phyloP scores from a whole-genome alignment of 2,888 invertebrate species.

The Tachina lurida region DNA sequence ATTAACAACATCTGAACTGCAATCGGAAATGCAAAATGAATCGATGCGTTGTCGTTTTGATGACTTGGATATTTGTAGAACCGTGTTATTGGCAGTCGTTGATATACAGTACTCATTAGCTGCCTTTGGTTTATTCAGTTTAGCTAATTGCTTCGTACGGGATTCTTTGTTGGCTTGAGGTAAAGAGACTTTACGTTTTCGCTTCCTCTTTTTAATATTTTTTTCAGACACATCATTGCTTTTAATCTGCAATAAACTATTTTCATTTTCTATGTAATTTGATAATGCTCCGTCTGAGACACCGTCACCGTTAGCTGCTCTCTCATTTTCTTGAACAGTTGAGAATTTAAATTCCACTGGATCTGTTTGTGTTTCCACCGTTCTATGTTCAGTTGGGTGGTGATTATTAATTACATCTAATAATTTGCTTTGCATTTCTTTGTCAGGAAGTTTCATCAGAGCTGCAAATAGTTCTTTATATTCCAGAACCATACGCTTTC shows the following conservation, averaged over 20 bases:
- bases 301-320: background rate
- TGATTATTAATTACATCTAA: slow-evolving; percentile 79
- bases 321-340: background rate
- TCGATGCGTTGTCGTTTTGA: slow-evolving; percentile 32
- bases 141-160: slow-evolving; percentile 73
- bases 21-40: slow-evolving; percentile 43
- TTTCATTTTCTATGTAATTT: background rate
- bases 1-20: slow-evolving; percentile 42
- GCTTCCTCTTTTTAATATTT: slow-evolving; percentile 61
- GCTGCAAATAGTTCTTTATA: slow-evolving; percentile 78
- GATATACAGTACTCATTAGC: background rate
- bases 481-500: slow-evolving; percentile 75
- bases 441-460: slow-evolving; percentile 78
- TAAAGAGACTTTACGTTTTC: slow-evolving; percentile 77
- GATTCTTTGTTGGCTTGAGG: slow-evolving; percentile 79
- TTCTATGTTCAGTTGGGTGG: slow-evolving; percentile 7
- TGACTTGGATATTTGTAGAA: background rate
- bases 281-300: background rate
- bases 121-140: slow-evolving; percentile 58
- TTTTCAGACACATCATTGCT: background rate
- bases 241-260: background rate
- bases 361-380: slow-evolving; percentile 48
- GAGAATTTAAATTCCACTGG: slow-evolving; percentile 32
- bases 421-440: slow-evolving; percentile 78
- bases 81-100: background rate